Evolutionary conservation across 2,113 vertebrate genomes (phyloP).

Genomic region (Myrmecophaga tridactyla): DNA sequence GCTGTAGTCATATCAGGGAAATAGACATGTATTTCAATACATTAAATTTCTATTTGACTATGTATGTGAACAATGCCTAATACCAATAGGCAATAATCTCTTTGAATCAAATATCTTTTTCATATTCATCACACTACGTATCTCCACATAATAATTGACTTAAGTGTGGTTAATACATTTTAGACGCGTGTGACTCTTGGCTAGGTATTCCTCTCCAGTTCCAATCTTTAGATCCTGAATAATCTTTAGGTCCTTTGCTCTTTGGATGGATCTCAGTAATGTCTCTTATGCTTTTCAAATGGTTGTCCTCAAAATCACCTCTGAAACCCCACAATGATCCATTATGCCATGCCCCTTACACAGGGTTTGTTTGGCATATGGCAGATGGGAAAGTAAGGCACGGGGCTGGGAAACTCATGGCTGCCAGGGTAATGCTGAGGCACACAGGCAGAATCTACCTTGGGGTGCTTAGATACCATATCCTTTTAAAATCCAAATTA

Average conservation of each 20-base stretch:
- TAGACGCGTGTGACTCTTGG: not conserved
- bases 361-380: not conserved
- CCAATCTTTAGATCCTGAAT: not conserved
- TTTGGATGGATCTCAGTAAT: not conserved
- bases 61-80: not conserved
- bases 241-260: not conserved
- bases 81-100: not conserved
- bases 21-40: not conserved
- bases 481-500: not conserved
- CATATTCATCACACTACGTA: not conserved
- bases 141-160: not conserved
- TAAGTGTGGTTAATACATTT: not conserved
- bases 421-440: not conserved
- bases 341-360: not conserved
- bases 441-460: not conserved
- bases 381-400: not conserved
- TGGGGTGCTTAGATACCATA: not conserved
- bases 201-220: not conserved
- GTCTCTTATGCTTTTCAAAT: not conserved
- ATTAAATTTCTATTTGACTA: not conserved
- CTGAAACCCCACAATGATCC: not conserved
- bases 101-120: not conserved
- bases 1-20: not conserved
- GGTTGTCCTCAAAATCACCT: not conserved
- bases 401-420: not conserved